phyloP scores from a whole-genome alignment of 2,113 vertebrate species.

The Mus spicilegus region DNA sequence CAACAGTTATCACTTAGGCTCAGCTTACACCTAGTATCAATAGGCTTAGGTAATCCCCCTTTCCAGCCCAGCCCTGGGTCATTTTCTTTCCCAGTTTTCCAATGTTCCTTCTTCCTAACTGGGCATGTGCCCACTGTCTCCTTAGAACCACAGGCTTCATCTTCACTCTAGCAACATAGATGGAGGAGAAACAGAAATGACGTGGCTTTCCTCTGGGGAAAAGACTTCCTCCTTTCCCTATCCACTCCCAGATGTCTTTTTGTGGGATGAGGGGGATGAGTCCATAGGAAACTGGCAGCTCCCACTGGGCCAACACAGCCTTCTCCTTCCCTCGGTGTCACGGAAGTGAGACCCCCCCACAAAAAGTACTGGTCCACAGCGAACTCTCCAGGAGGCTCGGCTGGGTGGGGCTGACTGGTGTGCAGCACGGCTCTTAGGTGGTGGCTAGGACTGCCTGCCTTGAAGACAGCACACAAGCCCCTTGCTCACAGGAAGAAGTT shows the following conservation, averaged over 20 bases:
- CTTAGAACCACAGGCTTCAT: not conserved
- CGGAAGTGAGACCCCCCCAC: not conserved
- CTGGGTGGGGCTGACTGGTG: not conserved
- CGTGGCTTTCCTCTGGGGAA: not conserved
- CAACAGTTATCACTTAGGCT: not conserved
- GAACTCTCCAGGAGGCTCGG: not conserved
- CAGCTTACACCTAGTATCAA: not conserved
- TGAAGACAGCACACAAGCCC: not conserved
- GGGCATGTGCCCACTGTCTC: not conserved
- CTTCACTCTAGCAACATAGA: not conserved
- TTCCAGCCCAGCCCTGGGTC: not conserved
- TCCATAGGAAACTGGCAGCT: not conserved
- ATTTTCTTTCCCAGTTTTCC: constrained; percentile 34
- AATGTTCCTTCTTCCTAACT: not conserved
- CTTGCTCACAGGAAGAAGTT: not conserved
- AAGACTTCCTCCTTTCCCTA: not conserved
- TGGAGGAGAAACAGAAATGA: not conserved
- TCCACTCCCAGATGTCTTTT: not conserved
- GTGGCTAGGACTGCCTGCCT: not conserved
- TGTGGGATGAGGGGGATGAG: not conserved
- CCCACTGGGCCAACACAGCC: not conserved
- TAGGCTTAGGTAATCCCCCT: not conserved
- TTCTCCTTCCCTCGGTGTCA: not conserved
- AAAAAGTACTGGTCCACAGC: not conserved
- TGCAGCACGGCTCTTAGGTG: not conserved